A percentile compares a stretch with the other conserved stretches of the same genome.
Conservation (phyloP, 2,888 invertebrate genomes). For the Eupsilia transversa region DNA sequence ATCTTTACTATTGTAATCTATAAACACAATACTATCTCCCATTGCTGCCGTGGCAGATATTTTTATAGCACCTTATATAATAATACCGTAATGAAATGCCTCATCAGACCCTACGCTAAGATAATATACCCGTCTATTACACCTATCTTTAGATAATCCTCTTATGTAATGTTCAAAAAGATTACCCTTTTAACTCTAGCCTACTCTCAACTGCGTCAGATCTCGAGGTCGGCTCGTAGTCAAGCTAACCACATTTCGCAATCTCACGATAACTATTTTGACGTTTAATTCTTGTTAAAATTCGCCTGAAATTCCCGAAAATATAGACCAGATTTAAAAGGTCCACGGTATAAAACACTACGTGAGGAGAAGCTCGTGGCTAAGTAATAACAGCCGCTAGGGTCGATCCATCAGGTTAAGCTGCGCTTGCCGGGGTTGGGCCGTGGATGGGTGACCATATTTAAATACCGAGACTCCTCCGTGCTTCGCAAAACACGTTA, state of each 20-base stretch:
- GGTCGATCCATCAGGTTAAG: not conserved
- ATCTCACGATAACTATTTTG: not conserved
- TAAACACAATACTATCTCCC: too few relatives aligned
- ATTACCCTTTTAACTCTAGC: not conserved
- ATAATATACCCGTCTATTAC: not conserved
- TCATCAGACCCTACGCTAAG: not conserved
- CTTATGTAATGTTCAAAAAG: not conserved
- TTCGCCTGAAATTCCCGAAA: too few relatives aligned
- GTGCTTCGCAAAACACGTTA: too few relatives aligned
- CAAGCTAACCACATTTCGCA: not conserved
- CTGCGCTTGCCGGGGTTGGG: not conserved
- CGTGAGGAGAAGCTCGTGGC: too few relatives aligned
- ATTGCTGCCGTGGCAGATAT: too few relatives aligned
- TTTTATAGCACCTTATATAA: too few relatives aligned
- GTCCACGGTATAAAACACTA: too few relatives aligned
- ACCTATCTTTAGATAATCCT: conserved; percentile 1
- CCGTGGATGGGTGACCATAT: not conserved
- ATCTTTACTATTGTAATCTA: too few relatives aligned
- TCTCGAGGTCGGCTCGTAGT: not conserved
- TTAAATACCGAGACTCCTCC: too few relatives aligned
- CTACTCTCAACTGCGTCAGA: not conserved
- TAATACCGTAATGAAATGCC: not conserved
- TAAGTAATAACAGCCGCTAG: too few relatives aligned
- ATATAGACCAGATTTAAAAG: too few relatives aligned
- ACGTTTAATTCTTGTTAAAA: not conserved